These are phyloP conservation scores for Prolemur simus DNA, from an alignment of 2,113 vertebrate genomes.

Conservation along the genomic window DNA sequence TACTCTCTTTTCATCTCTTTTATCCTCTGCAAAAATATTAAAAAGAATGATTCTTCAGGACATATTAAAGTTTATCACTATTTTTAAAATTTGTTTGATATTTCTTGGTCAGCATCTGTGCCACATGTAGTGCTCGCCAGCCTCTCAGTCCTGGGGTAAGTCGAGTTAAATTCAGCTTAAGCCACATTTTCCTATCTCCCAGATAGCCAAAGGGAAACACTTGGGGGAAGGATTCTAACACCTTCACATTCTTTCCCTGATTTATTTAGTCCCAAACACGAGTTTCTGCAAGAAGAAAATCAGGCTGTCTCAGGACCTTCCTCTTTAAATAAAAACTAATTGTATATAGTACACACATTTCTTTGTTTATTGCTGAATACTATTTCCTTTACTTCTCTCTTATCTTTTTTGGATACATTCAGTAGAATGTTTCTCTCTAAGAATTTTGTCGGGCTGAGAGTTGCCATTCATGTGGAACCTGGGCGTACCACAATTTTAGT, in stretches of 20 bases:
- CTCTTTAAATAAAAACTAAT: slow-evolving; percentile 49
- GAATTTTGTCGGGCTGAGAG: neutral
- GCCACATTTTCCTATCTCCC: slow-evolving; percentile 44
- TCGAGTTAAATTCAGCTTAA: slow-evolving; percentile 77
- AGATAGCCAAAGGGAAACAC: slow-evolving; percentile 76
- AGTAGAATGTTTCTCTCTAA: neutral
- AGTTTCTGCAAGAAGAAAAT: slow-evolving; percentile 45
- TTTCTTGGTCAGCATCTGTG: slow-evolving; percentile 78
- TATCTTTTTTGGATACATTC: neutral
- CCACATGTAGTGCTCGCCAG: slow-evolving; percentile 75
- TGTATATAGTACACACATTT: neutral
- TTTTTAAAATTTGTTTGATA: slow-evolving; percentile 68
- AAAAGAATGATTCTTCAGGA: slow-evolving; percentile 61
- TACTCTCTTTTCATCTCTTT: neutral
- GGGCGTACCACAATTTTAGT: neutral
- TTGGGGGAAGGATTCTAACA: slow-evolving; percentile 72
- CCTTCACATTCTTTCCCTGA: slow-evolving; percentile 64
- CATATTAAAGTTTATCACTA: slow-evolving; percentile 71
- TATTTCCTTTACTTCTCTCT: neutral
- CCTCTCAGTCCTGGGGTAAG: slow-evolving; percentile 71
- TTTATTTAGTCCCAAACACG: slow-evolving; percentile 66
- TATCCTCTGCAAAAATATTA: slow-evolving; percentile 23
- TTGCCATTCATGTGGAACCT: neutral
- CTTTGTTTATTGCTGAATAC: neutral
- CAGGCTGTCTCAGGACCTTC: slow-evolving; percentile 24